Conservation (phyloP, 2,797 vertebrate species). For the Telmatherina bonti region DNA sequence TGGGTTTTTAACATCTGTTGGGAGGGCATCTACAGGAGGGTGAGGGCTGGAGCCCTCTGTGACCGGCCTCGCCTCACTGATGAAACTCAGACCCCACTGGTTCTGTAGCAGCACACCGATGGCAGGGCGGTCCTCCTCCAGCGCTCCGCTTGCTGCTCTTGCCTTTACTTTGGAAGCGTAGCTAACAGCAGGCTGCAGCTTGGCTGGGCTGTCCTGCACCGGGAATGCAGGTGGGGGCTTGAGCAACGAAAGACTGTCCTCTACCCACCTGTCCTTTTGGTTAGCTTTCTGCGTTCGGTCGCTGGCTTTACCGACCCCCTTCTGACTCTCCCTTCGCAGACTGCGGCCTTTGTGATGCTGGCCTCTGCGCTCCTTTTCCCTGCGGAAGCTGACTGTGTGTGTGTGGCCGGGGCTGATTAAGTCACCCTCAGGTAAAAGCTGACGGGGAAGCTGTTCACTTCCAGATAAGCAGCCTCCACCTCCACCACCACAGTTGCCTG, state of each 20-base stretch:
- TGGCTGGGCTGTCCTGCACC: constrained; percentile 89
- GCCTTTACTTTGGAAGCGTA: constrained; percentile 91
- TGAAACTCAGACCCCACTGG: constrained; percentile 90
- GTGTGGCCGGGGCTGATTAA: constrained; percentile 57
- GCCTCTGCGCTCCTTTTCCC: constrained; percentile 77
- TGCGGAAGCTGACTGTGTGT: constrained; percentile 59
- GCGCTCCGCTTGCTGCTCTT: constrained; percentile 67
- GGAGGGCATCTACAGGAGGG: constrained; percentile 28
- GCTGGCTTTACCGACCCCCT: constrained; percentile 41
- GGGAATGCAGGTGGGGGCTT: constrained; percentile 88
- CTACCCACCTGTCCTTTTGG: constrained; percentile 83
- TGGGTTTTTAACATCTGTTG: constrained; percentile 44
- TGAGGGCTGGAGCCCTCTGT: constrained; percentile 38
- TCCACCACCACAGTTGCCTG: constrained; percentile 81
- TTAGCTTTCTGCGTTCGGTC: constrained; percentile 65
- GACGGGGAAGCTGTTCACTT: constrained; percentile 63
- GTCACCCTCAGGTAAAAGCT: constrained; percentile 65
- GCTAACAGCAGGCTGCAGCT: constrained; percentile 88
- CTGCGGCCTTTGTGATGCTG: constrained; percentile 77
- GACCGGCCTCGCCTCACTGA: constrained; percentile 76
- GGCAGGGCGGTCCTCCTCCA: constrained; percentile 81
- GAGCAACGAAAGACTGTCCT: constrained; percentile 85
- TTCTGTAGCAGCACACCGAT: constrained; percentile 89
- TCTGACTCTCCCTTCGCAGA: constrained; percentile 75
- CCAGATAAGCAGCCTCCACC: constrained; percentile 80